phyloP scores from a whole-genome alignment of 2,113 vertebrate species.

The Clarias macrocephalus region DNA sequence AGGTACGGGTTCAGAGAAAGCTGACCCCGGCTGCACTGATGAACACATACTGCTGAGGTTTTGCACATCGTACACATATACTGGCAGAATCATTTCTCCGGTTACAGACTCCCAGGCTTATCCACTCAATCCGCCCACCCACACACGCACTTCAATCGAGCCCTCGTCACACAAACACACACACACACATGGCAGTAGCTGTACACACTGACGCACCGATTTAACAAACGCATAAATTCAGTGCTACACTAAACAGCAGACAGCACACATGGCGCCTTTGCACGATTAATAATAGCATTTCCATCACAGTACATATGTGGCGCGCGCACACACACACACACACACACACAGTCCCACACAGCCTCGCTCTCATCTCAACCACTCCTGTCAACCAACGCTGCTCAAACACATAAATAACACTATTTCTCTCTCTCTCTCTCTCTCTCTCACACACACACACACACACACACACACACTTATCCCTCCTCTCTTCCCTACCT shows the following conservation, averaged over 20 bases:
- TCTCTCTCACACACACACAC: too few relatives aligned
- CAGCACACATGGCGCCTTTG: constrained; percentile 20
- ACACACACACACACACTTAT: constrained; percentile 24
- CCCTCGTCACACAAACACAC: constrained; percentile 32
- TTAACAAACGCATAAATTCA: constrained; percentile 38
- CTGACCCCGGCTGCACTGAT: not conserved
- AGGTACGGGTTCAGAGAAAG: not conserved
- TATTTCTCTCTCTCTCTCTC: constrained; percentile 10
- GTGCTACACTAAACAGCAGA: constrained; percentile 48
- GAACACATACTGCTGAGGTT: not conserved
- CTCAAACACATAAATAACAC: constrained; percentile 51
- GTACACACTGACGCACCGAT: constrained; percentile 33
- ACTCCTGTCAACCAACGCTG: constrained; percentile 47
- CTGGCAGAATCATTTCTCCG: constrained; percentile 56
- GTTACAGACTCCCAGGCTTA: constrained; percentile 66
- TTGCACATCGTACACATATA: constrained; percentile 43
- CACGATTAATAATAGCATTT: constrained; percentile 24
- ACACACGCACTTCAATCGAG: constrained; percentile 48
- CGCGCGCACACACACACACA: constrained; percentile 35
- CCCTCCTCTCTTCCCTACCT: constrained; percentile 31
- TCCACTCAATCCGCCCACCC: constrained; percentile 67
- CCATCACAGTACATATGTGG: not conserved
- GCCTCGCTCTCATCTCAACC: constrained; percentile 48
- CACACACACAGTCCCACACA: constrained; percentile 33
- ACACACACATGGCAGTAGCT: constrained; percentile 63